Percentiles rank a stretch among this genome's conserved stretches.
Conservation (phyloP, 2,888 invertebrate species). For the Colostygia pectinataria region DNA sequence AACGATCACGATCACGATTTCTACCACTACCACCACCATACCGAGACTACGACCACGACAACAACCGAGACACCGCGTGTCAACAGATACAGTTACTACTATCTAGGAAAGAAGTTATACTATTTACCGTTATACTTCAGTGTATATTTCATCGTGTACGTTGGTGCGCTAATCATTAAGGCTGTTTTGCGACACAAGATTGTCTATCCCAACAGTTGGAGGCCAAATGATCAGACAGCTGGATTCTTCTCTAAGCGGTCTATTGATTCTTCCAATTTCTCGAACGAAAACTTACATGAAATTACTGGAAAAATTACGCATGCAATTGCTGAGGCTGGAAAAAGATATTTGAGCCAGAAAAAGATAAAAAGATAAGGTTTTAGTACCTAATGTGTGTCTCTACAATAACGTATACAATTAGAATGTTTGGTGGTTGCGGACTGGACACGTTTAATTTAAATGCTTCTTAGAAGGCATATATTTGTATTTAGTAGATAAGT, state of each 20-base stretch:
- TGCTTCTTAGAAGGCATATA: not conserved
- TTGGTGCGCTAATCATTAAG: slow-evolving; percentile 87
- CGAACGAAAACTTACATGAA: slow-evolving; percentile 75
- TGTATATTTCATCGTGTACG: slow-evolving; percentile 87
- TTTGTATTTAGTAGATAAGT: not conserved
- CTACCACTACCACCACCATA: slow-evolving; percentile 60
- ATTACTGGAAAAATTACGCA: slow-evolving; percentile 73
- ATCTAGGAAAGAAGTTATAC: slow-evolving; percentile 88
- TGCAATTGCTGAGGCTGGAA: slow-evolving; percentile 67
- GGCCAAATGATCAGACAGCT: slow-evolving; percentile 66
- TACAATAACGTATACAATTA: no score
- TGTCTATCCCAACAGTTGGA: slow-evolving; percentile 82
- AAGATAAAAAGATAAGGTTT: slow-evolving; percentile 28
- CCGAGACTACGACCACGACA: slow-evolving; percentile 70
- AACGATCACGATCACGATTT: slow-evolving; percentile 43
- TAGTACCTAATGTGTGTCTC: no score
- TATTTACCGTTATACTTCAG: slow-evolving; percentile 90
- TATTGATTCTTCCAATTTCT: slow-evolving; percentile 70
- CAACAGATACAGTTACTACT: slow-evolving; percentile 88
- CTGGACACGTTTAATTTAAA: slow-evolving; percentile 69
- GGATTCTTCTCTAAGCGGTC: slow-evolving; percentile 72
- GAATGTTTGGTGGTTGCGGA: slow-evolving; percentile 62
- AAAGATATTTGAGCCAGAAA: slow-evolving; percentile 60
- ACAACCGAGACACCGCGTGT: slow-evolving; percentile 82
- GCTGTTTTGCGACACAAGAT: slow-evolving; percentile 89